Evolutionary conservation across 1,140 invertebrate genomes (phyloP), one percentile per base, ranked within the genome.

Genomic region (Thereuonema tuberculata): DNA sequence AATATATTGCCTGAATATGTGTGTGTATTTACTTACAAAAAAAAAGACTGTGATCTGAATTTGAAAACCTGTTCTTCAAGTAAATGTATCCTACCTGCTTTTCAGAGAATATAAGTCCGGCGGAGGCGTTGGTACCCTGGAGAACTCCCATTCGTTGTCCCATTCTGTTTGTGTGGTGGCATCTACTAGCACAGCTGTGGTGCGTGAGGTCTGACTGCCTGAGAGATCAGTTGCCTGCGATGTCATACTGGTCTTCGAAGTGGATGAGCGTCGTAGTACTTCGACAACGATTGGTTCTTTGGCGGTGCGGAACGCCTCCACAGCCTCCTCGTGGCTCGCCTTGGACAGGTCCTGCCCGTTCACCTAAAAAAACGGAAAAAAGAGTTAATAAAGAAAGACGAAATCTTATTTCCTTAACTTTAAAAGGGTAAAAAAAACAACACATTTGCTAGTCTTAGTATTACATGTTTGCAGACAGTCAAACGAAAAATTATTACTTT

Each of bases 201-300:
- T 37, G 27, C 29, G 62, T 58, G 49, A 57, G 57, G 57, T 62
- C 55, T 48, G 58, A 52, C 17, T 61, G 48, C 15, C 58, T 59
- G 53, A 61, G 12, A 23, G 17, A 21, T 9, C 15, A 24, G 21
- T 15, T 2, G 26, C 15, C 29, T 14, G 15, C 23, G 29, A 1
- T 20, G 29, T 26, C 14, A n/a, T n/a, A n/a, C n/a, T n/a, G n/a
- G n/a, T n/a, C n/a, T n/a, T n/a, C n/a, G n/a, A n/a, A n/a, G n/a
- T n/a, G n/a, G n/a, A n/a, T n/a, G 23, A 20, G 28, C 80, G 75
- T 56, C 83, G 75, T 31, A 83, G 72, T 24, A 86, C 81, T 71
- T 85, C 82, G 28, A 86, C 82, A 59, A 84, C 76, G 65, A 86
- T 83, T 53, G 83, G 83, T 69, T 86, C 84, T 65, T 82, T 75